Evolutionary conservation across 2,888 invertebrate species (phyloP), one percentile per base, ranked within the genome.

Genomic region (Cataglyphis rosenhaueri): DNA sequence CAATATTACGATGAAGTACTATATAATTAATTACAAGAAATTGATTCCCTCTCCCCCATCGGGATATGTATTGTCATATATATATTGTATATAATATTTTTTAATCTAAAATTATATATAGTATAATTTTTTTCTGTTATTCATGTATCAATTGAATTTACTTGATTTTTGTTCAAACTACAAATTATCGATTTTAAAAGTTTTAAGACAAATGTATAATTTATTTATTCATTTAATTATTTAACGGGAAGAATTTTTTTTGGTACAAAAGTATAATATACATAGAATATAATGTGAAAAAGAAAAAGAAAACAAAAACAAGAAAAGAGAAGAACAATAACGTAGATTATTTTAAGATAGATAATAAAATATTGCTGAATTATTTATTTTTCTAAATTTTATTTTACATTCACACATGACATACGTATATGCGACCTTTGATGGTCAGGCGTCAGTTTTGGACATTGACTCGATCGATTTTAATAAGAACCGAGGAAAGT

Each of bases 11-110:
- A 21, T 44, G 15, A 78, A 78, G 57, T 78, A 66, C 5, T 25
- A 68, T 25, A 68, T 57, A 68, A 41, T 78, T 78, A 78, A 57
- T 78, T 57, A 38, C 29, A 52, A 41, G 57, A 68, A 68, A 68
- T 76, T 41, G 76, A 68, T 78, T 57, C 32, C 32, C 0, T 6
- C 32, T 6, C 32, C 32, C 32, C 0, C 32, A 32, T 6, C 32
- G 32, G 32, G 70, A 55, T 55, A 55, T 55, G 18, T 68, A 44
- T 41, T 38, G 44, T 68, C 18, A 21, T 32, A 4, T 32, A 32
- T 32, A 32, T 32, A 32, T 25, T 25, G 25, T 25, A 25, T 25
- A 25, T 68, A 78, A 78, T 78, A 41, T 68, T 57, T 68, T 70
- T 68, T 44, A 68, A 57, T 21, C 15, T 68, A 21, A 10, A 21